These are phyloP conservation scores for Orchesella cincta DNA, from an alignment of 1,140 invertebrate genomes.

Conservation along the genomic window DNA sequence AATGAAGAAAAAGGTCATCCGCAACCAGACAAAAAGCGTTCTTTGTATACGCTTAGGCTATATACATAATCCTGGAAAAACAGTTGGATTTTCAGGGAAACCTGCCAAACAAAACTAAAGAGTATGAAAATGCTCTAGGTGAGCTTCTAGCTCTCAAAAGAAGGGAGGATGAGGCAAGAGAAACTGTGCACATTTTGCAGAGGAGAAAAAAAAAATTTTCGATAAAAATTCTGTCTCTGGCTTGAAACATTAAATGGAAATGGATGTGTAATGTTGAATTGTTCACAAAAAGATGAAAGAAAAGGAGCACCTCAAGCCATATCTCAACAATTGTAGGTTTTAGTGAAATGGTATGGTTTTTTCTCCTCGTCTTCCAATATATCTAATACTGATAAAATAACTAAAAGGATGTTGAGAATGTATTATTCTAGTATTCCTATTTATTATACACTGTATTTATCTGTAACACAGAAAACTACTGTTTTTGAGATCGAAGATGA, in stretches of 20 bases:
- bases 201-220: neutral
- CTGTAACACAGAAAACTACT: too few relatives aligned
- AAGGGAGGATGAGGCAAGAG: neutral
- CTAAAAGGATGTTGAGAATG: too few relatives aligned
- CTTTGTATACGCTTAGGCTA: neutral
- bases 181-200: neutral
- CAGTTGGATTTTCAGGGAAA: conserved; percentile 13
- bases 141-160: neutral
- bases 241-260: conserved; percentile 20
- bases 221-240: conserved; percentile 16
- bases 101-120: neutral
- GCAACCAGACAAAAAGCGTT: neutral
- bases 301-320: conserved; percentile 22
- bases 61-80: too few relatives aligned
- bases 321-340: conserved; percentile 20
- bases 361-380: neutral
- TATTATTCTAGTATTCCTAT: too few relatives aligned
- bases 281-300: neutral
- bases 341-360: conserved; percentile 17
- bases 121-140: conserved; percentile 5
- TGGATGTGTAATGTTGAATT: neutral
- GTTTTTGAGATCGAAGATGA: too few relatives aligned
- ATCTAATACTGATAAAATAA: too few relatives aligned
- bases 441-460: too few relatives aligned
- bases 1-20: conserved; percentile 12